These are phyloP conservation scores for Linnaemya vulpina DNA, from an alignment of 2,888 invertebrate genomes.

Conservation along the genomic window DNA sequence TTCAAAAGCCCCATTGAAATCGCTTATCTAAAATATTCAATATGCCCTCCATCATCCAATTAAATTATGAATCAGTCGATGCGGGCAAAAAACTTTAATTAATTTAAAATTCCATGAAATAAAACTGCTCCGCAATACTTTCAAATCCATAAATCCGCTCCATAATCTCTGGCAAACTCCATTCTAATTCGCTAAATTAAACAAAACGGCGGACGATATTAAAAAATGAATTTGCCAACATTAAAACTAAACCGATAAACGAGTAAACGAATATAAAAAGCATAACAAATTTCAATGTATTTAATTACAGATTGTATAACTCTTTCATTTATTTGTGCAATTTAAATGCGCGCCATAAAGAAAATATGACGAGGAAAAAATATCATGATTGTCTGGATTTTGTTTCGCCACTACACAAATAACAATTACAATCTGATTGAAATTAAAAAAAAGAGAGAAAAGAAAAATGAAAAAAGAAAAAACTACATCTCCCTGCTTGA, in stretches of 20 bases:
- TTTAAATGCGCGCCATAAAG: conserved; percentile 22
- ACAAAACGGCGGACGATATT: conserved; percentile 17
- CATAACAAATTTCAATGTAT: conserved; percentile 44
- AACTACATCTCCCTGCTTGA: conserved; percentile 40
- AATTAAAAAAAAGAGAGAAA: conserved; percentile 4
- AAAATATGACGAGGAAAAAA: conserved; percentile 10
- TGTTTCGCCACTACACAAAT: conserved; percentile 30
- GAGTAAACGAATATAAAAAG: conserved; percentile 8
- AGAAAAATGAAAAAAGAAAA: not conserved
- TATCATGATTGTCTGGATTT: conserved; percentile 22
- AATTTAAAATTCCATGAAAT: not conserved
- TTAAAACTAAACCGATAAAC: conserved; percentile 36
- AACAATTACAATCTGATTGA: conserved; percentile 52
- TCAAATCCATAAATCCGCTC: conserved; percentile 1
- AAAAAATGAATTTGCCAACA: conserved; percentile 21
- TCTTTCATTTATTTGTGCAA: conserved; percentile 39
- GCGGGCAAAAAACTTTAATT: not conserved
- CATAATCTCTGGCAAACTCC: conserved; percentile 4
- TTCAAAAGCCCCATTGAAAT: not conserved
- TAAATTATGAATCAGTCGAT: not conserved
- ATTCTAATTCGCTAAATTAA: conserved; percentile 32
- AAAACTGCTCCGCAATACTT: not conserved
- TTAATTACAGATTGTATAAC: conserved; percentile 39
- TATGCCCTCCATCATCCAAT: not conserved
- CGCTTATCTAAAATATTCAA: not conserved